phyloP scores from a whole-genome alignment of 2,888 invertebrate species.

The Epinotia ramella region DNA sequence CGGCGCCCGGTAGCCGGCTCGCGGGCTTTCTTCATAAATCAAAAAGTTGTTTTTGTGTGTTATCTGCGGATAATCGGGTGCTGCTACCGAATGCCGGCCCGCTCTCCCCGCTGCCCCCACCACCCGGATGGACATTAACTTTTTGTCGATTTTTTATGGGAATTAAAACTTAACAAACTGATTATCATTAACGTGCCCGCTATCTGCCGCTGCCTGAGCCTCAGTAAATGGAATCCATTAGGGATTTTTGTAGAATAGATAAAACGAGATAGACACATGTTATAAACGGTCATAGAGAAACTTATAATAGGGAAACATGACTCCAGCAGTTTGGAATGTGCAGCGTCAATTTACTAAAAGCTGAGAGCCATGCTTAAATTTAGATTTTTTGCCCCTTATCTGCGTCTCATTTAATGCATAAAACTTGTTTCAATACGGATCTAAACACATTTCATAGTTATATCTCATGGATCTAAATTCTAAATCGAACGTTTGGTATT shows the following conservation, averaged over 20 bases:
- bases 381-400: conserved; percentile 25
- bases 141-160: conserved; percentile 71
- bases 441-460: conserved; percentile 18
- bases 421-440: conserved; percentile 26
- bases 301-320: conserved; percentile 50
- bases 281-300: conserved; percentile 54
- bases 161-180: conserved; percentile 70
- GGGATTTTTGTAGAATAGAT: conserved; percentile 67
- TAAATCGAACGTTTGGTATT: conserved; percentile 16
- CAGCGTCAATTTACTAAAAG: conserved; percentile 47
- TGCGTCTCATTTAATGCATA: conserved; percentile 17
- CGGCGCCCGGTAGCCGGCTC: conserved; percentile 81
- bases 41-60: conserved; percentile 82
- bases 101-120: conserved; percentile 53
- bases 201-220: conserved; percentile 59
- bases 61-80: conserved; percentile 82
- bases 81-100: conserved; percentile 72
- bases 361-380: conserved; percentile 31
- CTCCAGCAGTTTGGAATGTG: conserved; percentile 52
- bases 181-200: conserved; percentile 61
- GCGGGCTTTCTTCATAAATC: conserved; percentile 82
- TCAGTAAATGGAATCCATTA: conserved; percentile 69
- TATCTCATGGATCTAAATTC: conserved; percentile 15
- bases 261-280: conserved; percentile 54
- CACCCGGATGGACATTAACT: conserved; percentile 69